These are phyloP conservation scores for Gasterosteus aculeatus DNA, from an alignment of 2,113 vertebrate species.

Conservation along the genomic window DNA sequence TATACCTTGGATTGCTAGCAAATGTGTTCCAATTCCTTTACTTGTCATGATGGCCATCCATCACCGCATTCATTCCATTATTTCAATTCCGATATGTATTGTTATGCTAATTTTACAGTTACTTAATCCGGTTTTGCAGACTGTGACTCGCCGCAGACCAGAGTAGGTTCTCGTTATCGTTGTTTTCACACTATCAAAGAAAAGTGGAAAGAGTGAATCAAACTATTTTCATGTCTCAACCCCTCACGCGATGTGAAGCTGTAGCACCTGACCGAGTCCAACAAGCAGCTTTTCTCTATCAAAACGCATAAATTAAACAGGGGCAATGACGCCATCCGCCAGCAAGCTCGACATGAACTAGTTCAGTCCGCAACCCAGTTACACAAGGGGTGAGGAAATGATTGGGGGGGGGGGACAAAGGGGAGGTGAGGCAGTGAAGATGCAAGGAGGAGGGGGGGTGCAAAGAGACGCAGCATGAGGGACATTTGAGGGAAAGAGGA, in stretches of 20 bases:
- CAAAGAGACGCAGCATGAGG: neutral
- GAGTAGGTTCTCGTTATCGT: conserved; percentile 46
- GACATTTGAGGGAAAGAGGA: neutral
- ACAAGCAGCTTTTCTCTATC: conserved; percentile 60
- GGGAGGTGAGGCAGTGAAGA: neutral
- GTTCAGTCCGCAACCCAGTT: conserved; percentile 69
- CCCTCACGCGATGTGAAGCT: neutral
- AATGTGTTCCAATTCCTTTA: conserved; percentile 33
- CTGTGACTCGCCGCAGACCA: conserved; percentile 32
- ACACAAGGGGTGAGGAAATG: conserved; percentile 24
- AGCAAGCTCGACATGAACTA: conserved; percentile 61
- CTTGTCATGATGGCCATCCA: conserved; percentile 53
- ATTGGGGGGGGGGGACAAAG: neutral
- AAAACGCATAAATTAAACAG: conserved; percentile 68
- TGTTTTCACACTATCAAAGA: conserved; percentile 30
- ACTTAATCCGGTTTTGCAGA: conserved; percentile 52
- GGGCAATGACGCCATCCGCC: conserved; percentile 39
- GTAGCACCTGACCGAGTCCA: conserved; percentile 48
- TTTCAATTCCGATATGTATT: conserved; percentile 58
- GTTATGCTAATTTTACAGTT: conserved; percentile 50
- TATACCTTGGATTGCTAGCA: conserved; percentile 18
- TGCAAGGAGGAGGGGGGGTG: neutral
- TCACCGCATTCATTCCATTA: conserved; percentile 47
- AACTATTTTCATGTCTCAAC: neutral
- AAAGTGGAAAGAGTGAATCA: conserved; percentile 17